These are phyloP conservation scores for Drosophila mojavensis DNA, from an alignment of 1,140 invertebrate species.

Conservation along the genomic window DNA sequence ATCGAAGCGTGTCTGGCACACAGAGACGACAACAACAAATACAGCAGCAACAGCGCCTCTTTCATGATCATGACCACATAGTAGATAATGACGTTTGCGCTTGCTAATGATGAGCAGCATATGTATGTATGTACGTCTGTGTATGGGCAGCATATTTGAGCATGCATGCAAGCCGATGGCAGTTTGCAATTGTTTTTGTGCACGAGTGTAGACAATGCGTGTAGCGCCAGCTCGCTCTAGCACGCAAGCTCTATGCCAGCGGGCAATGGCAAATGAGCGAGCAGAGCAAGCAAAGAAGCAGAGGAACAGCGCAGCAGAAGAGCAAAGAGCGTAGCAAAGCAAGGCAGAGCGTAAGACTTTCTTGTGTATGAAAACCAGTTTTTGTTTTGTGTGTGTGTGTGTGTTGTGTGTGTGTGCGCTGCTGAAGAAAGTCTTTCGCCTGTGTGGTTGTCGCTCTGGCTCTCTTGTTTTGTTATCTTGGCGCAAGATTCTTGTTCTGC, in stretches of 20 bases:
- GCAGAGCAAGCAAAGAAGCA: background rate
- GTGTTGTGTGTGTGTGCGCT: background rate
- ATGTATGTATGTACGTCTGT: background rate
- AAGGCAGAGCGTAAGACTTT: background rate
- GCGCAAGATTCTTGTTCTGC: slow-evolving; percentile 38
- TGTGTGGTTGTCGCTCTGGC: background rate
- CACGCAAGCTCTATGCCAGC: background rate
- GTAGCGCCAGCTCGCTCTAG: slow-evolving; percentile 17
- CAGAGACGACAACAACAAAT: slow-evolving; percentile 41
- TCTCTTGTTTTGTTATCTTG: background rate
- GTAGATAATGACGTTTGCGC: slow-evolving; percentile 50
- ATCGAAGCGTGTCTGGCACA: slow-evolving; percentile 59
- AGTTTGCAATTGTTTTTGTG: slow-evolving; percentile 38
- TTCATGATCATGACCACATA: slow-evolving; percentile 28
- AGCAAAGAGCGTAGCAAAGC: background rate
- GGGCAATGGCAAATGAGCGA: background rate
- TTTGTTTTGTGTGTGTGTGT: background rate
- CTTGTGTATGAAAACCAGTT: slow-evolving; percentile 1
- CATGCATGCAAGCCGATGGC: slow-evolving; percentile 13
- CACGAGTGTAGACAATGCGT: slow-evolving; percentile 61
- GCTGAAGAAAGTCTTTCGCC: slow-evolving; percentile 5
- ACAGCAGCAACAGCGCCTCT: slow-evolving; percentile 1
- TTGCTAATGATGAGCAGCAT: slow-evolving; percentile 38
- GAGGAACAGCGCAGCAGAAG: background rate
- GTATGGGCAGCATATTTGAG: slow-evolving; percentile 53